Conservation (phyloP, 2,113 vertebrate species). For the Myocastor coypus region DNA sequence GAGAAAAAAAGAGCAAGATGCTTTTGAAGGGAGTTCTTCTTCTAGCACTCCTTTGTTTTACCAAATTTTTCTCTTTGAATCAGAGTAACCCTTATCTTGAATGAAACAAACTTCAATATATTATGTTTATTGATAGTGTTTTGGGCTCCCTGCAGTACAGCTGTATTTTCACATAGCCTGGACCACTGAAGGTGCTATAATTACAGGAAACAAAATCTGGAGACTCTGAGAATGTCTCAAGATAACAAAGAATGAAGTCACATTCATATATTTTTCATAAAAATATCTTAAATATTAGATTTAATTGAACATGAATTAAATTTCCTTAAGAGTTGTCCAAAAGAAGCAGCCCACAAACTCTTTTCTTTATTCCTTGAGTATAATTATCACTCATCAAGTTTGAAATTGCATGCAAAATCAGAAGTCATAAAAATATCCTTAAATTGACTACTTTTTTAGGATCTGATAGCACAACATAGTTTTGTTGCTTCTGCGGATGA, state of each 20-base stretch:
- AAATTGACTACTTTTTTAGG: conserved; percentile 26
- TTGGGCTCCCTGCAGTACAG: background rate
- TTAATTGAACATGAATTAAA: background rate
- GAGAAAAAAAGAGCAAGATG: background rate
- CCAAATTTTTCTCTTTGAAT: background rate
- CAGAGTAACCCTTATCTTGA: background rate
- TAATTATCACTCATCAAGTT: conserved; percentile 1
- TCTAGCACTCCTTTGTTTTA: background rate
- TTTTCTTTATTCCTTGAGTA: background rate
- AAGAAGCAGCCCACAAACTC: background rate
- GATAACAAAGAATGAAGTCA: background rate
- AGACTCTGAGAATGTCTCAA: background rate
- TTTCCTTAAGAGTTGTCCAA: background rate
- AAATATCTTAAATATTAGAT: conserved; percentile 19
- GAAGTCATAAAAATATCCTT: background rate
- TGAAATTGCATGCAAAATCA: conserved; percentile 30
- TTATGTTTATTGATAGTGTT: background rate
- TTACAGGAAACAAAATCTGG: background rate
- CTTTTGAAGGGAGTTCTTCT: background rate
- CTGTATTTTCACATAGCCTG: conserved; percentile 17
- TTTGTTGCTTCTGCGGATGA: conserved; percentile 59
- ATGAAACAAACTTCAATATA: background rate
- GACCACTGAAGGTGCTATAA: background rate
- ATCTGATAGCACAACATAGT: background rate
- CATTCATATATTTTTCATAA: background rate